These are phyloP conservation scores for Hybos culiciformis DNA, from an alignment of 2,888 invertebrate species.

Conservation along the genomic window DNA sequence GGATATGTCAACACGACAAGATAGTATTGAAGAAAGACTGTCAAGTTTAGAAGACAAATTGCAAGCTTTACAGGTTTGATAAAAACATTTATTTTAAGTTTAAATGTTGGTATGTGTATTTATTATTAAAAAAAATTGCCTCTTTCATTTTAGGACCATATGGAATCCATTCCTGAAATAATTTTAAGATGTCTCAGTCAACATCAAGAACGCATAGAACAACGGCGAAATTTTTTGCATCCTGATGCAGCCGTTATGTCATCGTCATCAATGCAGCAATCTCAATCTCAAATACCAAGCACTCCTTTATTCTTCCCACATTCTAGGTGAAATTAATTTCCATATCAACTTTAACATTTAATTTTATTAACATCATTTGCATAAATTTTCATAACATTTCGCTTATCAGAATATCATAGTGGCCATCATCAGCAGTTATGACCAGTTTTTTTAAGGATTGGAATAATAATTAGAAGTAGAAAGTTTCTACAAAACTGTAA, in stretches of 20 bases:
- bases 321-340: slow-evolving; percentile 46
- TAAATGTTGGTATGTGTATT: neutral
- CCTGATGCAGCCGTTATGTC: slow-evolving; percentile 67
- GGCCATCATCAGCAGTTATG: neutral
- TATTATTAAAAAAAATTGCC: neutral
- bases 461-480: too few relatives aligned
- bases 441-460: neutral
- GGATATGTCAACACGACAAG: slow-evolving; percentile 91
- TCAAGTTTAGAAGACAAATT: slow-evolving; percentile 87
- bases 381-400: slow-evolving; percentile 6
- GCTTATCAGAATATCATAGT: neutral
- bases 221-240: slow-evolving; percentile 72
- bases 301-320: slow-evolving; percentile 43
- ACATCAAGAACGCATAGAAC: slow-evolving; percentile 69
- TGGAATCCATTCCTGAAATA: slow-evolving; percentile 72
- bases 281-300: slow-evolving; percentile 35
- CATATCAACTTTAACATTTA: slow-evolving; percentile 3
- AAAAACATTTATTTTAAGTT: neutral
- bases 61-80: slow-evolving; percentile 57
- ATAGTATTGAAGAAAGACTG: slow-evolving; percentile 84
- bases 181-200: slow-evolving; percentile 59
- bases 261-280: slow-evolving; percentile 38
- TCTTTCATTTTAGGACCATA: slow-evolving; percentile 47
- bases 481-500: too few relatives aligned
- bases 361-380: slow-evolving; percentile 7